A percentile compares a stretch with the other conserved stretches of the same genome.
Conservation (phyloP, 2,888 invertebrate species). For the Latrodectus elegans region DNA sequence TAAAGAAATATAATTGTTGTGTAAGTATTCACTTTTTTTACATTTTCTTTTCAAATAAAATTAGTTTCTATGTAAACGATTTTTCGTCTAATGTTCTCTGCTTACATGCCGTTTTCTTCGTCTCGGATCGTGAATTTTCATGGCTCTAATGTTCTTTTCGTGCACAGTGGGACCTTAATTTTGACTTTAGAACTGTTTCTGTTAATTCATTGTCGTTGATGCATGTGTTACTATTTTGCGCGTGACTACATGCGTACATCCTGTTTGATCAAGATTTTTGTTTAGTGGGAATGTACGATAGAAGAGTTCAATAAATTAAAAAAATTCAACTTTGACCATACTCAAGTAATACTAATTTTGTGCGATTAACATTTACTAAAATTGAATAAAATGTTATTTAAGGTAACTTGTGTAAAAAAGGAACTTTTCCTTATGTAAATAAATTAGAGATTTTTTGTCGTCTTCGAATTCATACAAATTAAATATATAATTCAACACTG, state of each 20-base stretch:
- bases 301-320: too few species aligned
- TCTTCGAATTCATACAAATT: too few species aligned
- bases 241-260: conserved; percentile 1
- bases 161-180: not conserved
- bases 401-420: too few species aligned
- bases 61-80: not conserved
- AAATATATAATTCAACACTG: too few species aligned
- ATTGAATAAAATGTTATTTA: too few species aligned
- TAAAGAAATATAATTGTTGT: too few species aligned
- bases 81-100: not conserved
- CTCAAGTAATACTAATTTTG: too few species aligned
- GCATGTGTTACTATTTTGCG: not conserved
- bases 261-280: not conserved
- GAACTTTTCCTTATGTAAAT: too few species aligned
- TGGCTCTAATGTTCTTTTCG: conserved; percentile 2
- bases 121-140: conserved; percentile 2
- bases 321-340: too few species aligned
- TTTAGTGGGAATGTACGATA: too few species aligned
- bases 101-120: not conserved
- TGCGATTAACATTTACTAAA: too few species aligned
- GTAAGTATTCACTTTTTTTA: not conserved
- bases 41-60: not conserved
- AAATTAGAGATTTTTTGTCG: too few species aligned
- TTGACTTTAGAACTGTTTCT: not conserved
- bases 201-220: not conserved